Evolutionary conservation across 2,113 vertebrate species (phyloP).

Genomic region (Triplophysa dalaica): DNA sequence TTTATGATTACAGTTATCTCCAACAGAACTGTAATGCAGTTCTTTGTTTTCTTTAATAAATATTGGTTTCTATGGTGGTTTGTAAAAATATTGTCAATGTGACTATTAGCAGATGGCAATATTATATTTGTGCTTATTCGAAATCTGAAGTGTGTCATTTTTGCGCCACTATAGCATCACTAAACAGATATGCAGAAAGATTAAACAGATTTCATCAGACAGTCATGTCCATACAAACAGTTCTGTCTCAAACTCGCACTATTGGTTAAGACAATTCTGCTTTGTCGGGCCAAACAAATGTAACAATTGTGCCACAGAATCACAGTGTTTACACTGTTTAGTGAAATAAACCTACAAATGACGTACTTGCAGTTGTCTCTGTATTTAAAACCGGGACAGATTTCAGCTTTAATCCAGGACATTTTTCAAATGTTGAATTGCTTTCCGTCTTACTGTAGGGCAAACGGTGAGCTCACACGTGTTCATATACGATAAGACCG

Average conservation of each 20-base stretch:
- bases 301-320: neutral
- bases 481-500: neutral
- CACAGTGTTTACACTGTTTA: neutral
- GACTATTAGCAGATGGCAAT: too few relatives aligned
- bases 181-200: too few relatives aligned
- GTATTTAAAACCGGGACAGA: neutral
- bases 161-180: too few relatives aligned
- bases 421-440: slow-evolving; percentile 27
- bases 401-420: neutral
- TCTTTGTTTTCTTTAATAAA: too few relatives aligned
- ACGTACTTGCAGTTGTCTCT: neutral
- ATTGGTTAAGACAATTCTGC: neutral
- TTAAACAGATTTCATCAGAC: too few relatives aligned
- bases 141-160: too few relatives aligned
- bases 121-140: too few relatives aligned
- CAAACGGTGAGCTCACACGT: slow-evolving; percentile 18
- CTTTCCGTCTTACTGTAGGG: neutral
- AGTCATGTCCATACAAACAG: too few relatives aligned
- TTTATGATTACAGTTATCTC: too few relatives aligned
- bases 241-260: neutral
- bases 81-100: too few relatives aligned
- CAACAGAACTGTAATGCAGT: too few relatives aligned
- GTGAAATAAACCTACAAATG: neutral
- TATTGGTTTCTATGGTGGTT: too few relatives aligned
- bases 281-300: neutral